A percentile compares a stretch with the other conserved stretches of the same genome.
phyloP scores from a whole-genome alignment of 92 coral and sea anemone genomes.

The Epizoanthus illoricatus region DNA sequence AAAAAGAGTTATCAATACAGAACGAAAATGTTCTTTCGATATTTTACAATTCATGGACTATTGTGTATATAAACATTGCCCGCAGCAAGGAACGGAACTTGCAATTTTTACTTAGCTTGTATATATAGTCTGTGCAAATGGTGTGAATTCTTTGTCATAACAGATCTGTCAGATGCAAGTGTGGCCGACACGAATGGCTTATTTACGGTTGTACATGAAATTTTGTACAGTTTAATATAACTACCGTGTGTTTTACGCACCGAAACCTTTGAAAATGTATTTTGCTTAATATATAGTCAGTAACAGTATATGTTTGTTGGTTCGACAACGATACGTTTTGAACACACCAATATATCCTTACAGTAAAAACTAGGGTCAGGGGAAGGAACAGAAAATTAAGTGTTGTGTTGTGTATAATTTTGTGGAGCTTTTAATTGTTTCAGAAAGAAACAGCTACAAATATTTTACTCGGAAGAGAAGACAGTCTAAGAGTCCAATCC shows the following conservation, averaged over 20 bases:
- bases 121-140: neutral
- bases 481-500: too few species aligned
- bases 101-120: neutral
- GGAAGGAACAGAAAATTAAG: too few species aligned
- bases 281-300: neutral
- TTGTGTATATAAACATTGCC: neutral
- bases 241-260: conserved; percentile 5
- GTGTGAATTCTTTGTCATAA: neutral
- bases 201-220: conserved; percentile 7
- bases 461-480: too few species aligned
- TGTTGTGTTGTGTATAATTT: too few species aligned
- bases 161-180: conserved; percentile 3
- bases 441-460: too few species aligned
- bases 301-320: neutral
- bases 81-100: neutral
- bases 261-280: neutral
- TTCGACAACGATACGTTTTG: neutral
- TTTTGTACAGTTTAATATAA: conserved; percentile 18
- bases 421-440: too few species aligned
- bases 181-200: neutral
- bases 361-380: too few species aligned
- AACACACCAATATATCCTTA: too few species aligned
- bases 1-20: neutral
- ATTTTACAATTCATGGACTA: conserved; percentile 1
- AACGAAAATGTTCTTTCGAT: neutral